A percentile compares a stretch with the other conserved stretches of the same genome.
These are phyloP conservation scores for Zaprionus gabonicus DNA, from an alignment of 1,140 invertebrate species.

Conservation along the genomic window DNA sequence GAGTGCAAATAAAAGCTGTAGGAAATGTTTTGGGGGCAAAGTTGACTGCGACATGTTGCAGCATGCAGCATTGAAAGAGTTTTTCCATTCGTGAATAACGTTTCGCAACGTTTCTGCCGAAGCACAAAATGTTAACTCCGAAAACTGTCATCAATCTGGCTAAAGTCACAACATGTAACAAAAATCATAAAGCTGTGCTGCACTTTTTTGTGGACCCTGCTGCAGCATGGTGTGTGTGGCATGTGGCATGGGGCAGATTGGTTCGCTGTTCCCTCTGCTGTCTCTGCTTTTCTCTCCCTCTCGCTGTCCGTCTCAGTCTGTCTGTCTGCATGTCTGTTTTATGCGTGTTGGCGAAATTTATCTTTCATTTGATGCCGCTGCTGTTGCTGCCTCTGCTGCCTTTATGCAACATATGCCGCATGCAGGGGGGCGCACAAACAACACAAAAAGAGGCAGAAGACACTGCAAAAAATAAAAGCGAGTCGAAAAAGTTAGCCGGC, in stretches of 20 bases:
- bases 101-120: background rate
- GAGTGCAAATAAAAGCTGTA: background rate
- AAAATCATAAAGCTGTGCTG: slow-evolving; percentile 34
- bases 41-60: background rate
- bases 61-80: background rate
- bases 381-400: slow-evolving; percentile 43
- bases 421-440: slow-evolving; percentile 40
- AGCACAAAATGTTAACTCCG: slow-evolving; percentile 26
- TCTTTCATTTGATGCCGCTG: slow-evolving; percentile 66
- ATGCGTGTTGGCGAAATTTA: slow-evolving; percentile 68
- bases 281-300: background rate
- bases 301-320: slow-evolving; percentile 6
- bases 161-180: slow-evolving; percentile 31
- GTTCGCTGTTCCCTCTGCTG: slow-evolving; percentile 6
- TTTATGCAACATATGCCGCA: slow-evolving; percentile 79
- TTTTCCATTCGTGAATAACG: slow-evolving; percentile 6
- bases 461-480: background rate
- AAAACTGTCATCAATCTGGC: slow-evolving; percentile 49
- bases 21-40: background rate
- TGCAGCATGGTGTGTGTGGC: slow-evolving; percentile 21
- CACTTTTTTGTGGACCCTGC: slow-evolving; percentile 6
- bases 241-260: slow-evolving; percentile 12
- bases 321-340: slow-evolving; percentile 31
- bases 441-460: slow-evolving; percentile 24
- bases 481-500: slow-evolving; percentile 43